Conservation (phyloP, 2,113 vertebrate genomes). For the Laterallus jamaicensis region DNA sequence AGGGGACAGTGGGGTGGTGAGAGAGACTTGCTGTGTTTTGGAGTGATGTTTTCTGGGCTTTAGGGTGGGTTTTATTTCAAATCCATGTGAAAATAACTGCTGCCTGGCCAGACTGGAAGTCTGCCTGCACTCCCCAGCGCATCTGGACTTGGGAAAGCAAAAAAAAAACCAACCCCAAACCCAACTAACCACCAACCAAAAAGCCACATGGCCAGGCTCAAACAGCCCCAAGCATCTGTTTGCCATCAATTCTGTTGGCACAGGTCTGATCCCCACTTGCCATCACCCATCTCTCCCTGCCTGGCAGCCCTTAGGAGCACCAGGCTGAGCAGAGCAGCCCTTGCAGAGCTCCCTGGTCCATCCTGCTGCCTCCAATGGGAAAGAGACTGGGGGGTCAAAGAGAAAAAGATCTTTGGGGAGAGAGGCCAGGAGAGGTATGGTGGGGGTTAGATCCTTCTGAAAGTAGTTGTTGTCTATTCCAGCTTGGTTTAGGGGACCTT, state of each 20-base stretch:
- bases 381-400: rapidly evolving
- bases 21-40: background rate
- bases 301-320: background rate
- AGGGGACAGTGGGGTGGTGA: background rate
- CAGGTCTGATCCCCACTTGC: background rate
- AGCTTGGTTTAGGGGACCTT: background rate
- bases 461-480: background rate
- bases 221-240: background rate
- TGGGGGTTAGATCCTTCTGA: background rate
- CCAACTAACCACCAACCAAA: background rate
- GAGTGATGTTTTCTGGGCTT: background rate
- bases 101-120: background rate
- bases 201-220: background rate
- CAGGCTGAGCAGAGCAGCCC: background rate
- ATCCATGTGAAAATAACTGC: background rate
- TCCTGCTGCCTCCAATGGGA: background rate
- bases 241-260: background rate
- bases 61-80: background rate
- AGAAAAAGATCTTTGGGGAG: background rate
- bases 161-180: background rate
- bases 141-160: background rate
- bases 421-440: background rate
- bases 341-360: background rate
- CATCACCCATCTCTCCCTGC: rapidly evolving
- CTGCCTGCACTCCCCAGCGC: background rate